A percentile compares a stretch with the other conserved stretches of the same genome.
These are phyloP conservation scores for Tachystola acroxantha DNA, from an alignment of 2,888 invertebrate genomes.

Conservation along the genomic window DNA sequence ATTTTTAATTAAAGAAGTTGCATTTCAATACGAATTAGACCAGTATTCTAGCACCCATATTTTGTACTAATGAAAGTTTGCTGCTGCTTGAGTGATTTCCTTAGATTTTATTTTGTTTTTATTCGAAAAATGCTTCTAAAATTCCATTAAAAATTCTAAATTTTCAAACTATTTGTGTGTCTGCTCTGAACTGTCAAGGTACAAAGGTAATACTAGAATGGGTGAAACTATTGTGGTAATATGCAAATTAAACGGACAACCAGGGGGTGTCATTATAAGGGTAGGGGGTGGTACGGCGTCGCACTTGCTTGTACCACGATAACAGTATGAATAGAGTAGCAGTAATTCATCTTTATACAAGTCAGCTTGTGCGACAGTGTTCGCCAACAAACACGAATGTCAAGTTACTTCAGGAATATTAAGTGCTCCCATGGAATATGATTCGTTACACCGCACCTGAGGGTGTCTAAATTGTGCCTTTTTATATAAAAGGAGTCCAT, in stretches of 20 bases:
- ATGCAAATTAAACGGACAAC: slow-evolving; percentile 69
- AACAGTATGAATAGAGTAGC: too few species aligned
- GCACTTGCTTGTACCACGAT: slow-evolving; percentile 26
- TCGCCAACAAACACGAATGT: too few species aligned
- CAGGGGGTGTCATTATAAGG: slow-evolving; percentile 56
- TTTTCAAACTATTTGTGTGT: slow-evolving; percentile 8
- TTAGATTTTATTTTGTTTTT: neutral
- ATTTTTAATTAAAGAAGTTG: neutral
- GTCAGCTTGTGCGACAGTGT: too few species aligned
- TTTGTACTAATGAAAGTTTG: neutral
- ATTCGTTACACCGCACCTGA: too few species aligned
- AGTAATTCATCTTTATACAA: too few species aligned
- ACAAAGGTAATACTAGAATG: slow-evolving; percentile 35
- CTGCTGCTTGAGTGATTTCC: neutral
- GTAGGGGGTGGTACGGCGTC: slow-evolving; percentile 51
- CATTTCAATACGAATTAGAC: too few species aligned
- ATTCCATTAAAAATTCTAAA: neutral
- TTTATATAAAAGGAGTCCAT: too few species aligned
- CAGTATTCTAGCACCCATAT: too few species aligned
- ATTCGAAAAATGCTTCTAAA: neutral
- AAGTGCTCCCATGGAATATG: too few species aligned
- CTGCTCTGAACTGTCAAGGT: slow-evolving; percentile 34
- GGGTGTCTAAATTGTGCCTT: too few species aligned
- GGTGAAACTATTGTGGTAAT: slow-evolving; percentile 50
- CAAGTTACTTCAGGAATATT: too few species aligned